Evolutionary conservation across 2,797 vertebrate species (phyloP), one percentile per base, ranked within the genome.

Genomic region (Salarias fasciatus): DNA sequence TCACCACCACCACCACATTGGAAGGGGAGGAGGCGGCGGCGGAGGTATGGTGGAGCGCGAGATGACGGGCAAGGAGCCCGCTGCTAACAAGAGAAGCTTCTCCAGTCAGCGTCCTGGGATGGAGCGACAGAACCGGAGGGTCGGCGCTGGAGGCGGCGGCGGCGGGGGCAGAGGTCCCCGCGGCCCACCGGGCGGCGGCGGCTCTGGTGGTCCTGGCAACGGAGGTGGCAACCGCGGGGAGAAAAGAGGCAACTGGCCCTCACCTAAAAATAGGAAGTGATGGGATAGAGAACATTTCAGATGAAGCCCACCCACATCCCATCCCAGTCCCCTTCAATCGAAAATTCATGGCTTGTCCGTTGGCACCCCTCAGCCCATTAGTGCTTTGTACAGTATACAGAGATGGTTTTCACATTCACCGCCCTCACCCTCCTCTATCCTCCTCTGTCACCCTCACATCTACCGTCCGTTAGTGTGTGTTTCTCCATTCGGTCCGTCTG

Each of bases 41-140:
- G 88, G 89, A 8, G 80, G 76, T 0, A 79, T 70, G 10, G 73
- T 82, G 0, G 93, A 93, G 29, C 85, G 91, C 0, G 93, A 94
- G 11, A 86, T 92, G 75, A 41, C 63, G 0, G 86, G 91, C 8
- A 94, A 93, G 82, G 93, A 94, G 49, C 89, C 90, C 5, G 83
- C 70, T 0, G 88, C 88, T 3, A 90, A 94, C 78, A 98, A 97
- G 80, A 91, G 96, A 71, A 98, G 96, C 86, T 98, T 98, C 79
- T 96, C 96, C 0, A 96, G 95, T 78, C 96, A 98, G 90, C 91
- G 96, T 33, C 96, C 96, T 0, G 94, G 94, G 61, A 96, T 96
- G 95, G 96, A 98, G 53, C 90, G 96, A n/a, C 96, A 98, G 80
- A 97, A 95, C 80, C 92, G 96, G 9, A 90, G 95, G 61, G 89